phyloP scores from a whole-genome alignment of 2,797 vertebrate species.

The Thripadectes ignobilis region DNA sequence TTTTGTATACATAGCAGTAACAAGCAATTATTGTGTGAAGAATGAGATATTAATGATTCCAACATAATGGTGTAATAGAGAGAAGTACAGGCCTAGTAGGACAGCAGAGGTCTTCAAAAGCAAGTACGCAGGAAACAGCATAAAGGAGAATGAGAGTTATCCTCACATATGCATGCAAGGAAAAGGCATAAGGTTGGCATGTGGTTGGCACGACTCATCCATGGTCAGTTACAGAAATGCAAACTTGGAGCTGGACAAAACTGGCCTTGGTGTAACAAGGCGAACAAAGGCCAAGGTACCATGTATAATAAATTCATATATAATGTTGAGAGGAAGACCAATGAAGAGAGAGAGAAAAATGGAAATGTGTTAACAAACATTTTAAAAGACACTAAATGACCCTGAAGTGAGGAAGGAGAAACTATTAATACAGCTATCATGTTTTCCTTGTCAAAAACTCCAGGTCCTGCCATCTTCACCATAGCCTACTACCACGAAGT shows the following conservation, averaged over 20 bases:
- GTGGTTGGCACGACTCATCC: background rate
- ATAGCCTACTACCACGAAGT: fast-evolving
- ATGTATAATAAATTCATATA: background rate
- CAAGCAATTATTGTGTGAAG: background rate
- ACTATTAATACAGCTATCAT: fast-evolving
- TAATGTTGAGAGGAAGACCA: background rate
- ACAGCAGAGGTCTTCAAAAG: background rate
- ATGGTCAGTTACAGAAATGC: background rate
- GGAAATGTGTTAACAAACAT: background rate
- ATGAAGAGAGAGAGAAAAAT: background rate
- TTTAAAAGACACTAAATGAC: background rate
- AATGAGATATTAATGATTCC: background rate
- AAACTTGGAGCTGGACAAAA: background rate
- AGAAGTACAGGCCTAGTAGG: background rate
- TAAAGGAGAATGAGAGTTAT: background rate
- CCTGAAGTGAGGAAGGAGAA: background rate
- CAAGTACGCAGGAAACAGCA: fast-evolving
- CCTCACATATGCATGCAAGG: fast-evolving
- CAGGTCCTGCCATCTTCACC: background rate
- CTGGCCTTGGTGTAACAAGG: background rate
- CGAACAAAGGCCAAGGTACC: background rate
- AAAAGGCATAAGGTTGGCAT: background rate
- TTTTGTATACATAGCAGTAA: background rate
- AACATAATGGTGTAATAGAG: background rate
- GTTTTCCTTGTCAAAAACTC: background rate